A percentile compares a stretch with the other conserved stretches of the same genome.
Conservation (phyloP, 2,888 invertebrate genomes). For the Liodrosophila aerea region DNA sequence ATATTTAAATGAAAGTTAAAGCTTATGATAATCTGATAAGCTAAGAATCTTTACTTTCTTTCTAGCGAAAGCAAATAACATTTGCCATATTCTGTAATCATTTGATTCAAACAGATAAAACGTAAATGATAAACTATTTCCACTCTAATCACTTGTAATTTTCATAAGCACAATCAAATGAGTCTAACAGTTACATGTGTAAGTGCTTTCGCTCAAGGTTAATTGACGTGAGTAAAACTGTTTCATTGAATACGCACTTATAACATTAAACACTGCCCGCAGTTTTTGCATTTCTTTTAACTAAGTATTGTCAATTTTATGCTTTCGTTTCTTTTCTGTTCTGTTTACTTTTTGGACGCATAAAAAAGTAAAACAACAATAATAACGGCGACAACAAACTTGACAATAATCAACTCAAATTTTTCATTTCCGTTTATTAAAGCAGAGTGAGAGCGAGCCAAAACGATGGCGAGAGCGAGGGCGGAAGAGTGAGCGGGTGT, state of each 20-base stretch:
- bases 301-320: slow-evolving; percentile 34
- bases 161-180: too few relatives aligned
- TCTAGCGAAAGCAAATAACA: too few relatives aligned
- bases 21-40: too few relatives aligned
- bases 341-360: slow-evolving; percentile 19
- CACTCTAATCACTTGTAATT: too few relatives aligned
- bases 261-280: slow-evolving; percentile 50
- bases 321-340: slow-evolving; percentile 7
- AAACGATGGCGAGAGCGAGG: slow-evolving; percentile 14
- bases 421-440: slow-evolving; percentile 77
- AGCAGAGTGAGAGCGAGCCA: slow-evolving; percentile 25
- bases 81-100: too few relatives aligned
- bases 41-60: too few relatives aligned
- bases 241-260: slow-evolving; percentile 22
- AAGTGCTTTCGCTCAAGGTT: slow-evolving; percentile 46
- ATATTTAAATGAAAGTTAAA: too few relatives aligned
- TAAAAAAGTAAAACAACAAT: slow-evolving; percentile 36
- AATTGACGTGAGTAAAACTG: slow-evolving; percentile 65
- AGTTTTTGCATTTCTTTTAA: slow-evolving; percentile 34
- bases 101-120: too few relatives aligned
- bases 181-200: too few relatives aligned
- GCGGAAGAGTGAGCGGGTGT: slow-evolving; percentile 2
- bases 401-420: slow-evolving; percentile 76
- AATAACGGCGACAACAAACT: slow-evolving; percentile 54
- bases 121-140: too few relatives aligned